Conservation (phyloP, 2,797 vertebrate genomes). For the Mus minutoides region DNA sequence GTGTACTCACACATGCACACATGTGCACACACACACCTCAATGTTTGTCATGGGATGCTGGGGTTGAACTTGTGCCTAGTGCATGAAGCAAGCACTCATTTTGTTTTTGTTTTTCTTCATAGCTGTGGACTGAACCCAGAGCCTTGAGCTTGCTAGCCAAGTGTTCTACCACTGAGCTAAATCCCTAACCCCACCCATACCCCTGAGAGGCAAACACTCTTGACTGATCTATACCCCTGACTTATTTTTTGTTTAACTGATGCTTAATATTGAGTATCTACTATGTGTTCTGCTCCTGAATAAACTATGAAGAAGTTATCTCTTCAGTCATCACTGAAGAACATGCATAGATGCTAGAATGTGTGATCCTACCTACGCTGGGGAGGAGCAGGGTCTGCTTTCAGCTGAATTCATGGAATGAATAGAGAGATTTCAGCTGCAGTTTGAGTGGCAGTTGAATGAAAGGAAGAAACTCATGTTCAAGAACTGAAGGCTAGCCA, state of each 20-base stretch:
- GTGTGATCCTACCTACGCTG: neutral
- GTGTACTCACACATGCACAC: too few relatives aligned
- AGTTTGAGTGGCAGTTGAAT: neutral
- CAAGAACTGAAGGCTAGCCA: neutral
- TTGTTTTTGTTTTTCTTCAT: too few relatives aligned
- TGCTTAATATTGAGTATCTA: neutral
- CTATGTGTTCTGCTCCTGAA: neutral
- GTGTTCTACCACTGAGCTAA: too few relatives aligned
- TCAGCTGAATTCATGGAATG: conserved; percentile 10
- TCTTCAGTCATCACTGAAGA: neutral
- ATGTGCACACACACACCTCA: neutral
- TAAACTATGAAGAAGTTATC: neutral
- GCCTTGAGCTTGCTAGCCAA: too few relatives aligned
- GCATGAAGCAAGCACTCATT: neutral
- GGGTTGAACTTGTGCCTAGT: neutral
- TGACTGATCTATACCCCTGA: neutral
- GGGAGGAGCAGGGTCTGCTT: neutral
- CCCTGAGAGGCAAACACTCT: neutral
- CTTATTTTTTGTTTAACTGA: neutral
- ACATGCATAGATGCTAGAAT: neutral
- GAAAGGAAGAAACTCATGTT: neutral
- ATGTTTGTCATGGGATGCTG: neutral
- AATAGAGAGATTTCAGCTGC: neutral
- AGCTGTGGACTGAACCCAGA: too few relatives aligned
- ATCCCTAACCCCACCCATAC: too few relatives aligned